Conservation (phyloP, 2,113 vertebrate genomes). For the Erinaceus europaeus region DNA sequence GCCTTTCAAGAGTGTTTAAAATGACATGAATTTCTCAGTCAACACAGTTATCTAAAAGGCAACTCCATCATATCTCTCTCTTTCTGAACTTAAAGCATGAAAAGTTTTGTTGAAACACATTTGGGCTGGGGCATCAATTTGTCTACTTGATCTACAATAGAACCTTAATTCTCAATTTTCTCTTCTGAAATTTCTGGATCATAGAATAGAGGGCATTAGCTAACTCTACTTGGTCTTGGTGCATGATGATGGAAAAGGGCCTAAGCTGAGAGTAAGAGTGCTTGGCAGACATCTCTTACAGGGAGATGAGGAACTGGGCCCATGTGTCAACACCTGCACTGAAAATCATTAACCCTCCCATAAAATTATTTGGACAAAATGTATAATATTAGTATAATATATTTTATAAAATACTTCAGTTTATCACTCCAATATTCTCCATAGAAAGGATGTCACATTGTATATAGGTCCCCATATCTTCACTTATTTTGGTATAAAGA, state of each 20-base stretch:
- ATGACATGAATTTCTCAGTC: slow-evolving; percentile 12
- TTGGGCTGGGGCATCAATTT: neutral
- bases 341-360: no score
- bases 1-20: slow-evolving; percentile 24
- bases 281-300: no score
- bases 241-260: no score
- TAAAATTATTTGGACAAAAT: no score
- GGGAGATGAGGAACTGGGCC: no score
- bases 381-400: neutral
- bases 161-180: neutral
- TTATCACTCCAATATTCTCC: neutral
- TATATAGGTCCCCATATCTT: neutral
- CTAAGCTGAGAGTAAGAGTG: no score
- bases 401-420: slow-evolving; percentile 23
- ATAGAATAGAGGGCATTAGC: no score
- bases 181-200: neutral
- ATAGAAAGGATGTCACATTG: neutral
- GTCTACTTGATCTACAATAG: neutral
- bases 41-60: neutral
- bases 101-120: neutral
- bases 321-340: no score
- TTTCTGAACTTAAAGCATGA: neutral
- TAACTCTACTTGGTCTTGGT: no score
- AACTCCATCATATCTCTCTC: neutral
- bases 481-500: neutral